A percentile compares a stretch with the other conserved stretches of the same genome.
phyloP scores from a whole-genome alignment of 1,140 invertebrate species.

The Oreohelix idahoensis region DNA sequence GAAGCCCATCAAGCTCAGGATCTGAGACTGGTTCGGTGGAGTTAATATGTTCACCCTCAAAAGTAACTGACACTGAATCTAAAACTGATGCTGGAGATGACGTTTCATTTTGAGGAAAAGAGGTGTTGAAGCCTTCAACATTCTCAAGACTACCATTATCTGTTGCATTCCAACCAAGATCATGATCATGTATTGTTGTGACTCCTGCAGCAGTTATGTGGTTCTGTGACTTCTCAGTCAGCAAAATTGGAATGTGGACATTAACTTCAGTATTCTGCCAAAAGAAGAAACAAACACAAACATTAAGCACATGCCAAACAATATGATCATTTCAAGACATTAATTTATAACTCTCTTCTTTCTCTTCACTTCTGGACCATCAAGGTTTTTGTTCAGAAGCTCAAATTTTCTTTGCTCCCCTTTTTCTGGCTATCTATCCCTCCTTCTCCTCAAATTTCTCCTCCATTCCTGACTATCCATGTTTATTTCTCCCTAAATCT shows the following conservation, averaged over 20 bases:
- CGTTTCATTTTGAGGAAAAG: neutral
- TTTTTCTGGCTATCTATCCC: too few relatives aligned
- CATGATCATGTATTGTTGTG: neutral
- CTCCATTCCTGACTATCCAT: too few relatives aligned
- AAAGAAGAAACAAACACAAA: neutral
- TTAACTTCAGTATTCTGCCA: neutral
- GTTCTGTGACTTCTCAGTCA: neutral
- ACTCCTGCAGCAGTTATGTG: neutral
- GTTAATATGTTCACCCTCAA: neutral
- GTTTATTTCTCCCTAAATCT: too few relatives aligned
- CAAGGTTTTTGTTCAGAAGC: too few relatives aligned
- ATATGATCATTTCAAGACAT: too few relatives aligned
- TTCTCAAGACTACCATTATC: neutral
- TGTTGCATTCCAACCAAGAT: neutral
- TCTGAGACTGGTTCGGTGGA: neutral
- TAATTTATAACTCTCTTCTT: too few relatives aligned
- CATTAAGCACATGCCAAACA: neutral
- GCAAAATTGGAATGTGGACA: conserved; percentile 1
- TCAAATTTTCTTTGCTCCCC: too few relatives aligned
- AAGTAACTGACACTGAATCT: neutral
- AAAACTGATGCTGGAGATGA: neutral
- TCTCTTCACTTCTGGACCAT: too few relatives aligned
- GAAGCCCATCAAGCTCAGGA: neutral
- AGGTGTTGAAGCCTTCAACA: neutral
- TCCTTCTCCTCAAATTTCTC: too few relatives aligned